Evolutionary conservation across 2,888 invertebrate genomes (phyloP), one percentile per base, ranked within the genome.

Genomic region (Trichopoda pennipes): DNA sequence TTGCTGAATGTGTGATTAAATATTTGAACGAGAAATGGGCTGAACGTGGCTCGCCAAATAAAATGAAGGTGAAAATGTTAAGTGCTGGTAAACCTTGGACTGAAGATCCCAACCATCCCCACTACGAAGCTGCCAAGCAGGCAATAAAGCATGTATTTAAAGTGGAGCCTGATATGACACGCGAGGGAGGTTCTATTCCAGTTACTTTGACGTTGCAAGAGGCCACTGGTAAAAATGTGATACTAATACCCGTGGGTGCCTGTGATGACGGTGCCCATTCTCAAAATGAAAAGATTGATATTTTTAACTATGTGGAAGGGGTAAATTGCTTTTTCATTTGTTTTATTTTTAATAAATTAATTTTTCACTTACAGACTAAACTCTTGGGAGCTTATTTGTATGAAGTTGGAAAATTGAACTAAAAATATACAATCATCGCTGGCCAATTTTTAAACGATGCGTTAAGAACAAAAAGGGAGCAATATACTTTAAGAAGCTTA

Each of bases 131-230:
- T 19, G 99, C 97, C 9, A 93, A 94, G 42, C 93, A 92, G 56
- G 97, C 97, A 32, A 95, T 96, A 3, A 94, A 94, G 86, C 93
- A 95, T 87, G 98, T 99, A 14, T 98, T 96, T 91, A 95, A 94
- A 87, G 93, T 93, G 84, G 96, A 97, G 56, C 99, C 99, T 0
- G 98, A 99, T 92, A 93, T 98, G 92, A 98, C 97, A 0, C 94
- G 99, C 72, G 99, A 99, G 91, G 99, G 99, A 74, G 99, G 99
- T 19, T 98, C 98, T 56, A 99, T 99, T 91, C 99, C 99, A 2
- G 96, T 99, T 80, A 98, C 99, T 63, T 92, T 99, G 85, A 97
- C 97, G 55, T 94, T 99, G 89, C 95, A 97, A 92, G 95, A 98
- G 91, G 95, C 96, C 12, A 98, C 98, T 73, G 96, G 96, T 0